Evolutionary conservation across 2,888 invertebrate species (phyloP), one percentile per base, ranked within the genome.

Genomic region (Iphiclides podalirius): DNA sequence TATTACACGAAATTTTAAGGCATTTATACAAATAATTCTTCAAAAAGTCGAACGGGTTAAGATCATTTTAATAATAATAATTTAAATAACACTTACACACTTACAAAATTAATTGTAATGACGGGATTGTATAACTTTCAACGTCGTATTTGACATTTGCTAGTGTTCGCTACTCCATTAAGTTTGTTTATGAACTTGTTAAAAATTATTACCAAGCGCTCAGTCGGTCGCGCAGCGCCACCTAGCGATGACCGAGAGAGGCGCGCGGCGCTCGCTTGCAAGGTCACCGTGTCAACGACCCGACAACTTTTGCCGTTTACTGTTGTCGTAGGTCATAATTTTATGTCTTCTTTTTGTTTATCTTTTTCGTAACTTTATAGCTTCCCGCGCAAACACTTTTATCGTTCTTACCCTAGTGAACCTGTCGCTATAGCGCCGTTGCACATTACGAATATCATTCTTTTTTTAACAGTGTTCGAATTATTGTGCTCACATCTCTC

Each of bases 311-410:
- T 85, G 84, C 87, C 84, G 85, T 82, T 81, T 79, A 80, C 79
- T 81, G 87, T 88, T 88, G 87, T 83, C 86, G 87, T 88, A 88
- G 87, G 87, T 88, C 87, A 87, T 87, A 85, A 88, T 87, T 88
- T 88, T 86, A 88, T 87, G 85, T 83, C 83, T 86, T 85, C 87
- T 86, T 88, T 87, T 86, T 86, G 87, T 88, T 87, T 88, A 87
- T 87, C 85, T 86, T 88, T 31, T 87, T 84, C 84, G 82, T 71
- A 83, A 86, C 79, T 84, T 86, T 84, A 85, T 83, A 73, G 79
- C 76, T 75, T 73, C 58, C 74, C 73, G 82, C 74, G 76, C 75
- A 76, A 82, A 79, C 70, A 70, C 11, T 62, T 71, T 74, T 72
- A 69, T 67, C 70, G 70, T 66, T 66, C 60, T 53, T 53, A 47